phyloP scores from a whole-genome alignment of 2,888 invertebrate species.

The Rotaria magnacalcarata region DNA sequence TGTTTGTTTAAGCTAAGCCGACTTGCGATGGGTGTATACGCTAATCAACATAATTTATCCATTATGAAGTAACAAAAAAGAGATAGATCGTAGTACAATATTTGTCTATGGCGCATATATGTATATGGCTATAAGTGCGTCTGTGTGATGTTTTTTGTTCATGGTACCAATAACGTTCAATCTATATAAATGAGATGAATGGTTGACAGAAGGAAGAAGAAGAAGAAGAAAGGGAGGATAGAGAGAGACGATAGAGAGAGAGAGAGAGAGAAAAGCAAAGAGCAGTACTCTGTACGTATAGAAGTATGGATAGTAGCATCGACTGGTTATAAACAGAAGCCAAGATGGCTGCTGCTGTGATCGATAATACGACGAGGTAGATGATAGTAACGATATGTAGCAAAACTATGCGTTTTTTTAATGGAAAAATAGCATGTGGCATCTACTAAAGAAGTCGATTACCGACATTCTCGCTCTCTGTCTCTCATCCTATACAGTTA shows the following conservation, averaged over 20 bases:
- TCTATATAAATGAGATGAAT: not conserved
- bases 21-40: not conserved
- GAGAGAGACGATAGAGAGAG: not conserved
- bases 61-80: conserved; percentile 4
- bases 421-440: not conserved
- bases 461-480: not conserved
- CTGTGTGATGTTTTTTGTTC: not conserved
- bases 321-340: not conserved
- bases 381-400: not conserved
- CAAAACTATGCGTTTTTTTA: not conserved
- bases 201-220: not conserved
- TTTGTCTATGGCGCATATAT: not conserved
- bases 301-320: not conserved
- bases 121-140: not conserved
- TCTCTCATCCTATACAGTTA: not conserved
- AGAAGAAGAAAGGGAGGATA: not conserved
- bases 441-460: not conserved
- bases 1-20: not conserved
- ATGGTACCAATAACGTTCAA: conserved; percentile 13
- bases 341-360: not conserved
- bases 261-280: not conserved
- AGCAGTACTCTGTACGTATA: not conserved
- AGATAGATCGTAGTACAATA: not conserved
- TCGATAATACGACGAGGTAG: not conserved
- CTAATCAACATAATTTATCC: conserved; percentile 13